Conservation (phyloP, 2,113 vertebrate genomes). For the Noturus placidus region DNA sequence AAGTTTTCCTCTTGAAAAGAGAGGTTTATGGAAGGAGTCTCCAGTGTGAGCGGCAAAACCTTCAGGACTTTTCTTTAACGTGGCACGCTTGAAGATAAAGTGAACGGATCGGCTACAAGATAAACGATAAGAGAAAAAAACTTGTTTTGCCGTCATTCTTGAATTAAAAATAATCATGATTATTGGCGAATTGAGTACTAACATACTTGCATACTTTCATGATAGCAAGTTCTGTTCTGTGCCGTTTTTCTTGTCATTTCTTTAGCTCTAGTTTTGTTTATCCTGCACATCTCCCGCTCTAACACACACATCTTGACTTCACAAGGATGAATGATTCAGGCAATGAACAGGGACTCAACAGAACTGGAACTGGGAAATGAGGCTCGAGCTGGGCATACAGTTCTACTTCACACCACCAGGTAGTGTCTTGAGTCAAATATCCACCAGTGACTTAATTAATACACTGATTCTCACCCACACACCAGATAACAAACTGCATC, state of each 20-base stretch:
- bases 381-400: background rate
- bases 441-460: background rate
- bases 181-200: background rate
- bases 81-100: background rate
- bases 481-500: background rate
- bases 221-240: background rate
- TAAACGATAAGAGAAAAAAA: background rate
- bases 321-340: background rate
- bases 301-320: background rate
- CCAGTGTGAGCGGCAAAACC: background rate
- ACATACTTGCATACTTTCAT: background rate
- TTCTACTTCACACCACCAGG: constrained; percentile 32
- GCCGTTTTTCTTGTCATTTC: background rate
- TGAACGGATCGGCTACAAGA: background rate
- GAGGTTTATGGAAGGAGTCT: background rate
- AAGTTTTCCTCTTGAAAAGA: background rate
- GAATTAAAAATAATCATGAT: background rate
- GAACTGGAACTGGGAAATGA: background rate
- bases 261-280: background rate
- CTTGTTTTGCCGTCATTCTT: background rate
- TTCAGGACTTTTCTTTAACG: background rate
- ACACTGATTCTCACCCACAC: background rate
- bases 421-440: constrained; percentile 8
- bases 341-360: background rate
- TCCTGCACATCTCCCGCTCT: background rate